phyloP scores from a whole-genome alignment of 2,888 invertebrate genomes.

The Volucella inanis region DNA sequence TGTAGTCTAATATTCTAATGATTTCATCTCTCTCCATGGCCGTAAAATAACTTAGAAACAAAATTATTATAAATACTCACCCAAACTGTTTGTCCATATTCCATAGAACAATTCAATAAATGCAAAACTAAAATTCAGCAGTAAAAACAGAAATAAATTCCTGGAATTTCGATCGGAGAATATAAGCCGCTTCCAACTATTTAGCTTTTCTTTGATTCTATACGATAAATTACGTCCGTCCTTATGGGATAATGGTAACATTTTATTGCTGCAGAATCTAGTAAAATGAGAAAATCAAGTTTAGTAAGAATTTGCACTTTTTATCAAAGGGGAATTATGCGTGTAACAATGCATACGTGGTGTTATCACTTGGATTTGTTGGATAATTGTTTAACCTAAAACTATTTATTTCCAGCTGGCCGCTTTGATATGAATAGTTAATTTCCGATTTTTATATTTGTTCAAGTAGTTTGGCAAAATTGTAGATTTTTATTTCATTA shows the following conservation, averaged over 20 bases:
- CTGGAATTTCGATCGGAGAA: slow-evolving; percentile 96
- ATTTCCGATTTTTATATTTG: background rate
- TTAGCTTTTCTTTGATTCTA: slow-evolving; percentile 89
- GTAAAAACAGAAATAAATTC: slow-evolving; percentile 95
- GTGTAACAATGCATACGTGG: slow-evolving; percentile 80
- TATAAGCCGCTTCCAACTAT: slow-evolving; percentile 92
- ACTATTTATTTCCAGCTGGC: slow-evolving; percentile 43
- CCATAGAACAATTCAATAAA: slow-evolving; percentile 98
- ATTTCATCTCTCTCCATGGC: background rate
- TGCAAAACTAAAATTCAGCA: slow-evolving; percentile 97
- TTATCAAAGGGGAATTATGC: slow-evolving; percentile 45
- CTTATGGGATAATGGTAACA: slow-evolving; percentile 88
- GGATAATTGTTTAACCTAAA: slow-evolving; percentile 50
- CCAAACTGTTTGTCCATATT: slow-evolving; percentile 93
- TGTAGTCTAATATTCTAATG: background rate
- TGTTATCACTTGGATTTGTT: slow-evolving; percentile 77
- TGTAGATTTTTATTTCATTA: slow-evolving; percentile 52
- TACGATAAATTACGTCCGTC: slow-evolving; percentile 87
- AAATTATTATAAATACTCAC: slow-evolving; percentile 82
- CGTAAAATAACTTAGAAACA: background rate
- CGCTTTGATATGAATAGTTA: slow-evolving; percentile 20
- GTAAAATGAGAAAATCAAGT: slow-evolving; percentile 16
- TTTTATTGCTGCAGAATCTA: slow-evolving; percentile 62
- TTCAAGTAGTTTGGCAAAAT: background rate
- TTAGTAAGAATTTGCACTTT: slow-evolving; percentile 16